A percentile compares a stretch with the other conserved stretches of the same genome.
Evolutionary conservation across 1,140 invertebrate genomes (phyloP).

Genomic region (Oryzaephilus surinamensis): DNA sequence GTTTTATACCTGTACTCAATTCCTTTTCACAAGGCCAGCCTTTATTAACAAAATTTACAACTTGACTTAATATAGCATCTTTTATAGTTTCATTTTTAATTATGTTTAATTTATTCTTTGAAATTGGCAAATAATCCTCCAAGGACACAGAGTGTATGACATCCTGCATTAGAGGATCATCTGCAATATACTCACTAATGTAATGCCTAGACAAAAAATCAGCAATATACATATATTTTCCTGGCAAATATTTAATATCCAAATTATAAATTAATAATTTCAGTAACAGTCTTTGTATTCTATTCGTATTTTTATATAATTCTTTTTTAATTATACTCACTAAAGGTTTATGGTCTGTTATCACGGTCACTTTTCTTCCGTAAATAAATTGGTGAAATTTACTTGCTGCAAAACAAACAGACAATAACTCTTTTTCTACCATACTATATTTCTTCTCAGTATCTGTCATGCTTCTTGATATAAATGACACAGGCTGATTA

Average conservation of each 20-base stretch:
- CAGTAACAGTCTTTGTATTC: not conserved
- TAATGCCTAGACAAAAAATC: conserved; percentile 5
- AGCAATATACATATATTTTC: conserved; percentile 3
- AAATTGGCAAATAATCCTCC: conserved; percentile 2
- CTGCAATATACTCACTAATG: not conserved
- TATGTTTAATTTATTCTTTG: not conserved
- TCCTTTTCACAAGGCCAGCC: not conserved
- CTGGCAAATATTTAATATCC: not conserved
- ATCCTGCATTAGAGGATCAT: not conserved
- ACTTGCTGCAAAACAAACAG: too few relatives aligned
- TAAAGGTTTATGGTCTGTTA: too few relatives aligned
- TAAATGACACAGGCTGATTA: too few relatives aligned
- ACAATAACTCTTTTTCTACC: too few relatives aligned
- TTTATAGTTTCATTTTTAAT: not conserved
- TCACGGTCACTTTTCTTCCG: too few relatives aligned
- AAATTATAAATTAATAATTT: conserved; percentile 1
- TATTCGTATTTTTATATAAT: not conserved
- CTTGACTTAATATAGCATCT: not conserved
- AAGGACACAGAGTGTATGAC: not conserved
- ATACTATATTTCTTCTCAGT: too few relatives aligned
- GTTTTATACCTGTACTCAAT: not conserved
- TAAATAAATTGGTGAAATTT: too few relatives aligned
- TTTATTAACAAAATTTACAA: not conserved
- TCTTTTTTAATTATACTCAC: too few relatives aligned
- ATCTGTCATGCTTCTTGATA: too few relatives aligned